phyloP scores from a whole-genome alignment of 2,113 vertebrate species.

The Turnix velox region DNA sequence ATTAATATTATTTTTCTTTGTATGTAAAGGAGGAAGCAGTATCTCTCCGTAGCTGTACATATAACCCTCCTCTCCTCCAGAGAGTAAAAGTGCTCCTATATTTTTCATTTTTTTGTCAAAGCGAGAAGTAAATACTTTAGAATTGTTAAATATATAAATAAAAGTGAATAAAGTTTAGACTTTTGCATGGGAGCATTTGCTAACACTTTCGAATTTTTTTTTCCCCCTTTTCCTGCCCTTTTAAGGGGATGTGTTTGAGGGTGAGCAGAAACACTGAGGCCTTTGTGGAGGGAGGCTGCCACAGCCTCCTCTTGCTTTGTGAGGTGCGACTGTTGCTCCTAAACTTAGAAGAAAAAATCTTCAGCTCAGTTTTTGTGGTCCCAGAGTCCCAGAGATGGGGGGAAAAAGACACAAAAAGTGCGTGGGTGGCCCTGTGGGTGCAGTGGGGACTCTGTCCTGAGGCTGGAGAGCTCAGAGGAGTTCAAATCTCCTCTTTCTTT shows the following conservation, averaged over 20 bases:
- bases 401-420: accelerated
- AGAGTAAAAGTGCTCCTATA: constrained; percentile 75
- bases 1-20: constrained; percentile 79
- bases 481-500: accelerated
- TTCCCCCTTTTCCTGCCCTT: background rate
- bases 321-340: background rate
- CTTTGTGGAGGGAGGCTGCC: background rate
- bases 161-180: constrained; percentile 81
- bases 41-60: constrained; percentile 73
- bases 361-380: background rate
- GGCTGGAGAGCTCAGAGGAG: background rate
- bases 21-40: constrained; percentile 75
- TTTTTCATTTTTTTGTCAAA: constrained; percentile 82
- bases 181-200: constrained; percentile 74
- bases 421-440: accelerated
- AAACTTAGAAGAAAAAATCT: background rate
- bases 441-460: accelerated
- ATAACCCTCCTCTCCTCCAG: constrained; percentile 72
- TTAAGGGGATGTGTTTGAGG: accelerated
- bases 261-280: background rate
- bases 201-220: constrained; percentile 22
- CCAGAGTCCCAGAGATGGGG: background rate
- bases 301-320: background rate
- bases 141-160: constrained; percentile 83
- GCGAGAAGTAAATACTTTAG: constrained; percentile 82